Percentiles rank a stretch among this genome's conserved stretches.
Evolutionary conservation across 2,888 invertebrate genomes (phyloP).

Genomic region (Colletes collaris): DNA sequence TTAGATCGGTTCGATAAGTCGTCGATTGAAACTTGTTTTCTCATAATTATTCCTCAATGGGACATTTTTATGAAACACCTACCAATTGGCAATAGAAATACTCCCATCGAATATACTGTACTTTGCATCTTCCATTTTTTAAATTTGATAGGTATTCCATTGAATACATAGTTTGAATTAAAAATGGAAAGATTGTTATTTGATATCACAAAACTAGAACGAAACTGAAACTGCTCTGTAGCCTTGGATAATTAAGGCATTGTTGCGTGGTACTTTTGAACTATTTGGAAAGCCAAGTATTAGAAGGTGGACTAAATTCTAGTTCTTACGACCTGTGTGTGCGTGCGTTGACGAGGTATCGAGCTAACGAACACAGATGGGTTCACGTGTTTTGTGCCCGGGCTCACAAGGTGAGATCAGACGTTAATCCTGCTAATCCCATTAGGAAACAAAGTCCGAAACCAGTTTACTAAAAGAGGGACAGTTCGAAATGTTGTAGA

Average conservation of each 20-base stretch:
- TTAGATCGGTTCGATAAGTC: no score
- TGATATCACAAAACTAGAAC: no score
- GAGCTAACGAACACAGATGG: slow-evolving; percentile 50
- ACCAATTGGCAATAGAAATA: no score
- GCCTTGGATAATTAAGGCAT: not conserved
- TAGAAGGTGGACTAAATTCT: not conserved
- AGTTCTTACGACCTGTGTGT: not conserved
- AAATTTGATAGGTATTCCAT: no score
- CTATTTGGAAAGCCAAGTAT: not conserved
- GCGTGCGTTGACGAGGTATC: slow-evolving; percentile 22
- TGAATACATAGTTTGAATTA: no score
- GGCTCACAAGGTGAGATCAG: slow-evolving; percentile 53
- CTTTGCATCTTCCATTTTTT: no score
- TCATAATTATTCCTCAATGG: no score
- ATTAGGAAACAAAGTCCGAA: slow-evolving; percentile 73
- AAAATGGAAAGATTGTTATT: no score
- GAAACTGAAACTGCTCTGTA: not conserved
- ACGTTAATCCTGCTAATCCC: slow-evolving; percentile 75
- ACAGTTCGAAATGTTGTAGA: slow-evolving; percentile 68
- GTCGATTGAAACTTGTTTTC: no score
- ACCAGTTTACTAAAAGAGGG: slow-evolving; percentile 70
- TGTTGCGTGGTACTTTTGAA: not conserved
- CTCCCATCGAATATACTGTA: no score
- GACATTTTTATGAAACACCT: no score
- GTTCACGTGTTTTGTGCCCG: slow-evolving; percentile 26